phyloP scores from a whole-genome alignment of 2,113 vertebrate species.

The Crypturellus undulatus region DNA sequence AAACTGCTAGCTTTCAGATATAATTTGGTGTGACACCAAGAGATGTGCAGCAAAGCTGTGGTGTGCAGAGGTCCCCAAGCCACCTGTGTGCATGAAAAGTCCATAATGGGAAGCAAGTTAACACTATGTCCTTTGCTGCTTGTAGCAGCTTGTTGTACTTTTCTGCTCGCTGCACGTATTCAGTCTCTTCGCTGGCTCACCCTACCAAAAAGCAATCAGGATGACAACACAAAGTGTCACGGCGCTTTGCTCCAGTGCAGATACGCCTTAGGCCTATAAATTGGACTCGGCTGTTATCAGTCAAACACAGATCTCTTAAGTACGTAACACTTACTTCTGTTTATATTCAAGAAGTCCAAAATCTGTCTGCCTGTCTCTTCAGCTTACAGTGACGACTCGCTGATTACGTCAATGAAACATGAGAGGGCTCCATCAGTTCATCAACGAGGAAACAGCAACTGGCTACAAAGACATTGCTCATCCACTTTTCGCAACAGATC shows the following conservation, averaged over 20 bases:
- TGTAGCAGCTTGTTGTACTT: rapidly evolving
- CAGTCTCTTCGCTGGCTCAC: not conserved
- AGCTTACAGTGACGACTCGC: not conserved
- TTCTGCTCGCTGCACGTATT: not conserved
- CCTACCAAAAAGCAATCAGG: not conserved
- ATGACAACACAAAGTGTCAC: not conserved
- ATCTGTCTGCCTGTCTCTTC: not conserved
- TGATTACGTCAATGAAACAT: not conserved
- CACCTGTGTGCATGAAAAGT: not conserved
- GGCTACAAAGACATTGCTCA: not conserved
- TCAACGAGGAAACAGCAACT: not conserved
- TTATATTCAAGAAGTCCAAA: not conserved
- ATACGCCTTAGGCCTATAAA: not conserved
- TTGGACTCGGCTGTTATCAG: not conserved
- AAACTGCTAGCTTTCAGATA: not conserved
- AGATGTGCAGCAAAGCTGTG: not conserved
- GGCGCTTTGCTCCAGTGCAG: not conserved
- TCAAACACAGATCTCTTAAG: conserved; percentile 14
- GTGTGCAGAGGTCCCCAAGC: not conserved
- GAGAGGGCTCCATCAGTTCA: not conserved
- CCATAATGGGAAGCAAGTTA: not conserved
- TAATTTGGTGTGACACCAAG: not conserved
- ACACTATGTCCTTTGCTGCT: not conserved
- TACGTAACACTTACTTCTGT: not conserved
- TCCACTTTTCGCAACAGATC: not conserved